Evolutionary conservation across 1,140 invertebrate genomes (phyloP).

Genomic region (Hycleus phaleratus): DNA sequence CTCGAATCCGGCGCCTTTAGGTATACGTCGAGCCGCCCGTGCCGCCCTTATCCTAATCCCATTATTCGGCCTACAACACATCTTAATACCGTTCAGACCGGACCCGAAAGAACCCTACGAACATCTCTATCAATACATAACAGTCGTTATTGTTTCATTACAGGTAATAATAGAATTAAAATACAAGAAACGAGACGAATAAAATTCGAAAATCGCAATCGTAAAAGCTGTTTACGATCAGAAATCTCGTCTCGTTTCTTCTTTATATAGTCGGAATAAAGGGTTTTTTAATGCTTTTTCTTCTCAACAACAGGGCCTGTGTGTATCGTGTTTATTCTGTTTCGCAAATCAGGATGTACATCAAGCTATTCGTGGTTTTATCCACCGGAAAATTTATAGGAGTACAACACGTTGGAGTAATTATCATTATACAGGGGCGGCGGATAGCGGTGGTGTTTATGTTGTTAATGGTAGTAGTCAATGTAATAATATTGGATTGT

Average conservation of each 20-base stretch:
- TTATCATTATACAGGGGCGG: constrained; percentile 30
- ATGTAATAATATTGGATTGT: constrained; percentile 27
- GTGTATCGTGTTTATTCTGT: constrained; percentile 79
- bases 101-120: constrained; percentile 53
- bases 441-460: constrained; percentile 33
- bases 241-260: too few species aligned
- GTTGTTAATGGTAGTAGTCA: constrained; percentile 33
- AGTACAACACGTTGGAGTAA: constrained; percentile 30
- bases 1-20: constrained; percentile 45
- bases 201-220: background rate
- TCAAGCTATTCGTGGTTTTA: constrained; percentile 40
- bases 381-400: constrained; percentile 35
- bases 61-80: constrained; percentile 68
- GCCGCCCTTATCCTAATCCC: constrained; percentile 76
- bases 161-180: constrained; percentile 51
- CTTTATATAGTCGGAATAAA: too few species aligned
- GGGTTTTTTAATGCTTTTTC: too few species aligned
- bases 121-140: constrained; percentile 64
- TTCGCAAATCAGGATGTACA: constrained; percentile 85
- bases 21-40: constrained; percentile 47
- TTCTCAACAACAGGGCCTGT: constrained; percentile 57
- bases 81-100: constrained; percentile 74
- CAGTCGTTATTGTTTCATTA: constrained; percentile 70
- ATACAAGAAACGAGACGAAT: background rate
- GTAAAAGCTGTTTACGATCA: too few species aligned